These are phyloP conservation scores for Procambarus virginalis DNA, from an alignment of 1,140 invertebrate species.

Conservation along the genomic window DNA sequence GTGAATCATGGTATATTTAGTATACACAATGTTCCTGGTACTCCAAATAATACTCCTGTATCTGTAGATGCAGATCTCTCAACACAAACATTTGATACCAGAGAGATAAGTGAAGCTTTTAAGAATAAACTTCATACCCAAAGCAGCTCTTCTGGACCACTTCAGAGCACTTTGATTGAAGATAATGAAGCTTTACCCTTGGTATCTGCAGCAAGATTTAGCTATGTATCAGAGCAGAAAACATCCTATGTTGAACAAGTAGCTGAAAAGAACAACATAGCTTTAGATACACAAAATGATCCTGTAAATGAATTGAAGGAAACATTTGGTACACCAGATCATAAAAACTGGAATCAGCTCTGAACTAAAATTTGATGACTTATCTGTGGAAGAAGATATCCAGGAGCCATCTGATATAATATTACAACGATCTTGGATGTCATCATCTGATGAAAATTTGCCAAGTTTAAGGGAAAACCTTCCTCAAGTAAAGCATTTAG, in stretches of 20 bases:
- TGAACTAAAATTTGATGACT: not conserved
- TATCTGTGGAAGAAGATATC: not conserved
- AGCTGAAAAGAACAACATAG: not conserved
- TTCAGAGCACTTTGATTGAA: slow-evolving; percentile 4
- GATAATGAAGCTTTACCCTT: not conserved
- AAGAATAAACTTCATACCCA: not conserved
- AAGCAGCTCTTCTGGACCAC: not conserved
- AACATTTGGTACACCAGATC: not conserved
- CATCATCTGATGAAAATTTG: not conserved
- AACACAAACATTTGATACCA: slow-evolving; percentile 1
- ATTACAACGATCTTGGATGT: not conserved
- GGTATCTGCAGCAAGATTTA: not conserved
- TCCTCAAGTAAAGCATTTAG: not conserved
- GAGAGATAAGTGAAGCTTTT: not conserved
- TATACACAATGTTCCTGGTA: not conserved
- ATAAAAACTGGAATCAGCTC: not conserved
- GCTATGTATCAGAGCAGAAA: slow-evolving; percentile 12
- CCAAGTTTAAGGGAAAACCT: not conserved
- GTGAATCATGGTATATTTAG: not conserved
- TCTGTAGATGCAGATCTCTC: not conserved
- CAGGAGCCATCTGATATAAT: slow-evolving; percentile 1
- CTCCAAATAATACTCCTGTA: slow-evolving; percentile 2
- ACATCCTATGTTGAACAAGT: not conserved
- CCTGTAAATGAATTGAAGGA: not conserved
- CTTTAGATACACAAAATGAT: not conserved